Evolutionary conservation across 2,113 vertebrate genomes (phyloP).

Genomic region (Haemorhous mexicanus): DNA sequence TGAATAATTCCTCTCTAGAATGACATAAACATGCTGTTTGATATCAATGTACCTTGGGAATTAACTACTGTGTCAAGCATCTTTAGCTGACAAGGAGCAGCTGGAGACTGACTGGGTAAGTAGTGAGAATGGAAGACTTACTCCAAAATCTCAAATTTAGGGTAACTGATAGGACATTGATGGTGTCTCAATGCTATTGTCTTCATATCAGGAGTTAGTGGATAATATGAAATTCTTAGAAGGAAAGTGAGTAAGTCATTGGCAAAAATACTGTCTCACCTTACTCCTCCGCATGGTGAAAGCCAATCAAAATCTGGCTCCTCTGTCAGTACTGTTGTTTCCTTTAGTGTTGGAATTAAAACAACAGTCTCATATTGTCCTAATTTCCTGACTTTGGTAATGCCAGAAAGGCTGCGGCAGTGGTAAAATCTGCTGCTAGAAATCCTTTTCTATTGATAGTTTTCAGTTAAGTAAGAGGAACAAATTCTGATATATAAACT

Average conservation of each 20-base stretch:
- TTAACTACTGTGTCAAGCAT: neutral
- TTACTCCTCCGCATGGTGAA: neutral
- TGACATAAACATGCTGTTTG: neutral
- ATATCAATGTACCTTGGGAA: neutral
- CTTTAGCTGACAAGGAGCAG: neutral
- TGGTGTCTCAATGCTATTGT: neutral
- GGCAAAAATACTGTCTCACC: neutral
- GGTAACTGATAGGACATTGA: neutral
- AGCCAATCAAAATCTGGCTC: neutral
- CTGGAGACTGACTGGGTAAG: neutral
- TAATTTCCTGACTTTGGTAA: neutral
- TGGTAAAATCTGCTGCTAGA: neutral
- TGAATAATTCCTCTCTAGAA: neutral
- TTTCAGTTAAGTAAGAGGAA: neutral
- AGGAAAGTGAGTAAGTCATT: neutral
- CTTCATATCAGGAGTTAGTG: neutral
- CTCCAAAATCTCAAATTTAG: neutral
- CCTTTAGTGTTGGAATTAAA: neutral
- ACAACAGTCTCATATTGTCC: neutral
- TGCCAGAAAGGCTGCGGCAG: neutral
- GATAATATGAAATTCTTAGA: neutral
- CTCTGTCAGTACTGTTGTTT: neutral
- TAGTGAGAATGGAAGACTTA: neutral
- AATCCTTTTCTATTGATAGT: neutral
- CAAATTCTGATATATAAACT: neutral